Conservation (phyloP, 1,140 invertebrate species). For the Halictus rubicundus region DNA sequence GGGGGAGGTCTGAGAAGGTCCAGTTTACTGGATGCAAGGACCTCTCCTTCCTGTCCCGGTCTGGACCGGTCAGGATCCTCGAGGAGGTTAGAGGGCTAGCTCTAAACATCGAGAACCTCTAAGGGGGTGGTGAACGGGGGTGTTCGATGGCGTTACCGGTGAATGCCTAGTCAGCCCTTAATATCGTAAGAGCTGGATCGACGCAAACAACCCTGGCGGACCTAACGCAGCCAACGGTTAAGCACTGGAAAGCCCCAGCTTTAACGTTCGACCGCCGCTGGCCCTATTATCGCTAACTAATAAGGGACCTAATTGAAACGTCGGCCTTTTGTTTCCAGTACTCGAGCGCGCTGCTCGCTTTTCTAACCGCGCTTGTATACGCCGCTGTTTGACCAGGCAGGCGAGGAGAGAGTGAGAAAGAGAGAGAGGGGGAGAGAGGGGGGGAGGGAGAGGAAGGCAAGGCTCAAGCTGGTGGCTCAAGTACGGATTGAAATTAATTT, state of each 20-base stretch:
- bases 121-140: not conserved
- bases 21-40: conserved; percentile 18
- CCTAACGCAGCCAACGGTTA: conserved; percentile 73
- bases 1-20: conserved; percentile 4
- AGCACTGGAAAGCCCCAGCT: conserved; percentile 73
- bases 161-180: conserved; percentile 79
- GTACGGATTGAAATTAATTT: conserved; percentile 55
- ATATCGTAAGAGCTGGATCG: conserved; percentile 78
- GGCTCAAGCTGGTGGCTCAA: conserved; percentile 18
- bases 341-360: conserved; percentile 50
- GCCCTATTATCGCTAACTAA: conserved; percentile 79
- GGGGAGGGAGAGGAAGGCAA: not conserved
- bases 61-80: conserved; percentile 9
- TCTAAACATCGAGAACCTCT: conserved; percentile 48
- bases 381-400: conserved; percentile 47
- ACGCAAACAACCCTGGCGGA: conserved; percentile 75
- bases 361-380: conserved; percentile 42
- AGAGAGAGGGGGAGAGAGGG: not conserved
- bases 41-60: conserved; percentile 23
- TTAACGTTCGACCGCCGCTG: conserved; percentile 60
- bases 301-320: conserved; percentile 80
- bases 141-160: conserved; percentile 40
- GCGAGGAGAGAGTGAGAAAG: not conserved
- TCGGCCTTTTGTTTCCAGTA: conserved; percentile 74
- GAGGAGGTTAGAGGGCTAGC: conserved; percentile 33